Conservation (phyloP, 2,113 vertebrate species). For the Chlorocebus sabaeus region DNA sequence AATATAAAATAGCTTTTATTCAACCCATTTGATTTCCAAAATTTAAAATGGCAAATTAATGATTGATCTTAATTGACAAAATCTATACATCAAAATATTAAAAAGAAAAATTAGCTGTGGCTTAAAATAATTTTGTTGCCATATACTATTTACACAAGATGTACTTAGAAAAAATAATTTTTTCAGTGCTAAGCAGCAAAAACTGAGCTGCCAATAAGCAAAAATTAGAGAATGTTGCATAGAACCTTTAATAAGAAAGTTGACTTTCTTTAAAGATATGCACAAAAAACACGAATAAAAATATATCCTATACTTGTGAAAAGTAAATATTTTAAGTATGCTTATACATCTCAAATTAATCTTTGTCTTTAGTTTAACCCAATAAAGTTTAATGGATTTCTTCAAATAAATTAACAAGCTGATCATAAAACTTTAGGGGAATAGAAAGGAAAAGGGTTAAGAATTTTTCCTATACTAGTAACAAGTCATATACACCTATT, state of each 20-base stretch:
- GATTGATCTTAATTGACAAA: background rate
- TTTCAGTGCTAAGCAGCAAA: background rate
- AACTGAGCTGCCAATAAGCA: background rate
- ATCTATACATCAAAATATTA: background rate
- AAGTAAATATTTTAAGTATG: background rate
- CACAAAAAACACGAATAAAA: background rate
- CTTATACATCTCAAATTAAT: background rate
- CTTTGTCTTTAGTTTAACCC: background rate
- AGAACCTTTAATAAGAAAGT: background rate
- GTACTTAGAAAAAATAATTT: background rate
- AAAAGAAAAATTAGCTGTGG: background rate
- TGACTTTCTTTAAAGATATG: background rate
- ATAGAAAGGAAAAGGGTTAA: background rate
- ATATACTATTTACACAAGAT: background rate
- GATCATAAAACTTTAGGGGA: background rate
- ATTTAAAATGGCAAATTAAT: background rate
- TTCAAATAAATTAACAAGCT: background rate
- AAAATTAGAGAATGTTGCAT: background rate
- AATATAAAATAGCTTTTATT: background rate
- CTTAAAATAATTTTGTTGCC: background rate
- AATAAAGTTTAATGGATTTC: background rate
- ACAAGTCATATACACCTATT: background rate
- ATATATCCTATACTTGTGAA: background rate
- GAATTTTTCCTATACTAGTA: background rate
- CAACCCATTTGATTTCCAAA: background rate